A percentile compares a stretch with the other conserved stretches of the same genome.
Conservation (phyloP, 2,797 vertebrate species). For the Mareca penelope region DNA sequence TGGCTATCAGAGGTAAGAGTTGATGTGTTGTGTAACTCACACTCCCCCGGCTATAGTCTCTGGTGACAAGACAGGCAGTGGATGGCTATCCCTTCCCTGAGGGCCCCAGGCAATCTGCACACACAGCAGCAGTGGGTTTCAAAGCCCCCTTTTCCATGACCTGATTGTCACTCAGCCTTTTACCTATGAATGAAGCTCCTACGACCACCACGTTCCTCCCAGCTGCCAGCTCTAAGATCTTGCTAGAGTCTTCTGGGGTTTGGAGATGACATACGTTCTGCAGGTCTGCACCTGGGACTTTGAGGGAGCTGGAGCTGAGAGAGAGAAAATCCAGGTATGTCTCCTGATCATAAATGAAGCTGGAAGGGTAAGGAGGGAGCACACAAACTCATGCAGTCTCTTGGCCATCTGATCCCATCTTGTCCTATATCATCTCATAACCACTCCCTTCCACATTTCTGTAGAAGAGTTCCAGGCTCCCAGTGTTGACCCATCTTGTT, state of each 20-base stretch:
- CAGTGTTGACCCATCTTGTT: not conserved
- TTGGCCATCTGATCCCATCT: not conserved
- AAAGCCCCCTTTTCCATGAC: not conserved
- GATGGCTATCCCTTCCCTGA: not conserved
- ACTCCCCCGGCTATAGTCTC: not conserved
- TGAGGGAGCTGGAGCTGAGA: slow-evolving; percentile 78
- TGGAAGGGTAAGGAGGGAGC: not conserved
- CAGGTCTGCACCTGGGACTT: slow-evolving; percentile 82
- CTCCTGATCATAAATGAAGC: not conserved
- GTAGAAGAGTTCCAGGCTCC: not conserved
- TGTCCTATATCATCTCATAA: not conserved
- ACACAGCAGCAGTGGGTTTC: not conserved
- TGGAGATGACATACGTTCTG: slow-evolving; percentile 81
- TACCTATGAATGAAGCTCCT: slow-evolving; percentile 90
- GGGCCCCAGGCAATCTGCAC: not conserved
- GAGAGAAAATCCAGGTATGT: not conserved
- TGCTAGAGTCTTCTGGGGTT: slow-evolving; percentile 81
- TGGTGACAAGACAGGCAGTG: not conserved
- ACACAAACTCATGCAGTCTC: not conserved
- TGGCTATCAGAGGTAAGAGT: not conserved
- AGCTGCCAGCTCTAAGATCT: slow-evolving; percentile 77
- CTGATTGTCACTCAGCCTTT: not conserved
- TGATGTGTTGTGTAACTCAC: not conserved
- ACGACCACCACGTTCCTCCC: slow-evolving; percentile 79
- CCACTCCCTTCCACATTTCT: not conserved